Base-by-base conservation (phyloP, 2,113 vertebrate genomes). In the Genyomyrus donnyi region DNA sequence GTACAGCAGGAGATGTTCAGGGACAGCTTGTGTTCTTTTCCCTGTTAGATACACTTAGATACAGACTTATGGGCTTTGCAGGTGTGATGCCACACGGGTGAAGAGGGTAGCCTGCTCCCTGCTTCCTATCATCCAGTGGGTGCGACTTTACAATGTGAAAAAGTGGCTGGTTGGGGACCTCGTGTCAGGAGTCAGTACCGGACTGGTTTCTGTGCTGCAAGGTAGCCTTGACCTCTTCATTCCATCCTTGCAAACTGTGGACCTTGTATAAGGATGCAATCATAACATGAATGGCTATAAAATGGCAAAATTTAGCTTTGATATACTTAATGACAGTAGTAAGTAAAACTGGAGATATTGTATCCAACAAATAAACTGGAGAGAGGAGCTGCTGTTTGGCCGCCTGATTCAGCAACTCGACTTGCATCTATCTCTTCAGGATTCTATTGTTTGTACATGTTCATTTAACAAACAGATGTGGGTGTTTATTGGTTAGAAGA, bases 141-240 rank as follows among this genome's bases (percentile, higher is more conserved):
- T 99, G 87, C 97, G 96, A 42, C 94, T 94, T 0, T 99, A 99
- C 17, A 94, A 89, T 35, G 9, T 98, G 27, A 98, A 95, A 91
- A 97, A 98, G 88, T 99, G 98, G 98, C 90, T 98, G 56, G 91
- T 98, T 53, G 97, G 94, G 46, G 98, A 99, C 94, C 95, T 99
- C 0, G 94, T 99, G 92, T 98, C 98, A 0, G 98, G 98, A 2
- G 62, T 99, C 93, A 99, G 97, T 93, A 99, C 98, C 0, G 98
- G 98, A 77, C 94, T 99, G 0, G 98, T 99, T n/a, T 95, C 97
- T 17, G 97, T 99, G 27, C 94, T 99, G 39, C 98, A 99, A 97
- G 98, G 98, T 99, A 94, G 94, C n/a, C 70, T 27, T 49, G 21
- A 15, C 49, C 15, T 10, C 56, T 21, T 53, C 50, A 39, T 24